These are phyloP conservation scores for Lagothrix lagotricha DNA, from an alignment of 2,797 vertebrate genomes.

Conservation along the genomic window DNA sequence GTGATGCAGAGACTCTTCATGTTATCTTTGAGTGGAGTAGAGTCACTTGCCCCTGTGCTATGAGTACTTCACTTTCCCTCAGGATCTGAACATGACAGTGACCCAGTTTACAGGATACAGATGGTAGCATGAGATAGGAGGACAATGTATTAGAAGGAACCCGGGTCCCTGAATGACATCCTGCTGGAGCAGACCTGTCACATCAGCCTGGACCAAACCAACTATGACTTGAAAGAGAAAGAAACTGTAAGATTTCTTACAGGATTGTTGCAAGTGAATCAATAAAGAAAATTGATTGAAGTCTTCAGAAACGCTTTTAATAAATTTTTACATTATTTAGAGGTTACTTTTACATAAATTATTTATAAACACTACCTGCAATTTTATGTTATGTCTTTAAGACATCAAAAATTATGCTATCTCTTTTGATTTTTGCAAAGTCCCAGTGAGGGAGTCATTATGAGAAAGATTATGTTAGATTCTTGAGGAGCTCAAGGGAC, in stretches of 20 bases:
- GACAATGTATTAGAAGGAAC: neutral
- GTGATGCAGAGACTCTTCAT: neutral
- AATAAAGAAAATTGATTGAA: neutral
- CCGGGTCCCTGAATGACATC: neutral
- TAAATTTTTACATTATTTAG: neutral
- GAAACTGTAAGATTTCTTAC: neutral
- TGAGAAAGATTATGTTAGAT: neutral
- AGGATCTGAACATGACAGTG: neutral
- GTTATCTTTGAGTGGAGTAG: neutral
- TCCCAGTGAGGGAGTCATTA: neutral
- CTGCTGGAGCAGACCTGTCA: neutral
- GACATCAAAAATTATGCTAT: neutral
- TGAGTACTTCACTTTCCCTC: neutral
- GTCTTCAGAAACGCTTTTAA: neutral
- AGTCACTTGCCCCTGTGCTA: neutral
- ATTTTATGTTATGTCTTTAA: neutral
- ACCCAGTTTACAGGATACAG: neutral
- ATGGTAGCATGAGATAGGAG: neutral
- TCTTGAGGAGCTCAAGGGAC: neutral
- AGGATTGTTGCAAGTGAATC: neutral
- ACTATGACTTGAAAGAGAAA: neutral
- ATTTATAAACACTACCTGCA: neutral
- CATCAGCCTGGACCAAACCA: neutral
- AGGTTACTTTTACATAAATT: neutral
- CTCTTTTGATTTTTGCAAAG: neutral